These are phyloP conservation scores for Drosophila histrio DNA, from an alignment of 2,888 invertebrate species.

Conservation along the genomic window DNA sequence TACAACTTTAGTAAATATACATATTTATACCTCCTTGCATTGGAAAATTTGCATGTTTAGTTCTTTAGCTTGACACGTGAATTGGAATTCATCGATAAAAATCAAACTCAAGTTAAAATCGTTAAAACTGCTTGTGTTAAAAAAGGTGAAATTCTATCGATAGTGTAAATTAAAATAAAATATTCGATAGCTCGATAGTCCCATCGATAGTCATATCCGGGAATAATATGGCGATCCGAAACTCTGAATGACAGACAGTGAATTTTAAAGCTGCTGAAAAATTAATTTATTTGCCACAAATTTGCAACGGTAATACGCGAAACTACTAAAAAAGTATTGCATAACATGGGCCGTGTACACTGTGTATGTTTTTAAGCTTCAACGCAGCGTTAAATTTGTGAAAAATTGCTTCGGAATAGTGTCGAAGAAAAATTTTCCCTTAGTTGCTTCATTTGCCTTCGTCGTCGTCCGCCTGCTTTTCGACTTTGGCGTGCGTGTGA, in stretches of 20 bases:
- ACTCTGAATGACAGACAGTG: conserved; percentile 73
- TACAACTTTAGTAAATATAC: too few species aligned
- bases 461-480: conserved; percentile 65
- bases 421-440: conserved; percentile 71
- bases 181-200: too few species aligned
- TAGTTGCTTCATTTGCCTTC: conserved; percentile 66
- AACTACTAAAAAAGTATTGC: conserved; percentile 58
- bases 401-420: conserved; percentile 56
- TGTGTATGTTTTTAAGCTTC: conserved; percentile 50
- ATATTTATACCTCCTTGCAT: too few species aligned
- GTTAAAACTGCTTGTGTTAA: too few species aligned
- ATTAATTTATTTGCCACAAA: conserved; percentile 72
- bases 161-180: too few species aligned
- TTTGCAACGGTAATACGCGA: conserved; percentile 73
- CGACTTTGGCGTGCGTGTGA: conserved; percentile 71
- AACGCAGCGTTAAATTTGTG: conserved; percentile 22
- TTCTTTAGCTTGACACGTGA: too few species aligned
- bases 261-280: conserved; percentile 76
- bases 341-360: conserved; percentile 27
- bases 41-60: too few species aligned
- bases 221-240: conserved; percentile 78
- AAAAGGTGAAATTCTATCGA: background rate
- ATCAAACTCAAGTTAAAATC: too few species aligned
- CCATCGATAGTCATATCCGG: too few species aligned
- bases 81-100: too few species aligned